Evolutionary conservation across 2,113 vertebrate genomes (phyloP).

Genomic region (Engraulis encrasicolus): DNA sequence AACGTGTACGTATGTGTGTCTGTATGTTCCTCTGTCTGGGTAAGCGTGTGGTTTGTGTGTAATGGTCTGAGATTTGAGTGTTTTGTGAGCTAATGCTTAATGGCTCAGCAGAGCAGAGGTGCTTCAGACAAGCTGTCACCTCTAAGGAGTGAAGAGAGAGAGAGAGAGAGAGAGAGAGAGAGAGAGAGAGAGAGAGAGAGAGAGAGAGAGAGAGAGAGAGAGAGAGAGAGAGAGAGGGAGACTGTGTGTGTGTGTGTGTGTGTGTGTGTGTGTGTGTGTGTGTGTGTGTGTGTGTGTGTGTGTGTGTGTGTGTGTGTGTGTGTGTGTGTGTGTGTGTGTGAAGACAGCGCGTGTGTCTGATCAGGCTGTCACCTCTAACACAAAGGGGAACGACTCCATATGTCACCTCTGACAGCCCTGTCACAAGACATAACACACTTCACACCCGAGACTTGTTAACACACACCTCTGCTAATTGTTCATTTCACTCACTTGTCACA

Average conservation of each 20-base stretch:
- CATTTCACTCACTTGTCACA: not conserved
- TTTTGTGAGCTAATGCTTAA: no score
- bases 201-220: no score
- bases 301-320: slow-evolving; percentile 13
- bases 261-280: not conserved
- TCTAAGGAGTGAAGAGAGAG: no score
- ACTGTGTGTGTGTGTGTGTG: not conserved
- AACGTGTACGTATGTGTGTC: no score
- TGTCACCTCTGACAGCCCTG: not conserved
- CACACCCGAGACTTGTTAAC: not conserved
- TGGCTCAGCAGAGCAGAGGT: no score
- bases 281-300: slow-evolving; percentile 27
- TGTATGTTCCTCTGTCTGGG: no score
- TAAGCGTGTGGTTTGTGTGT: no score
- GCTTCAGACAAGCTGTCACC: no score
- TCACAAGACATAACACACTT: not conserved
- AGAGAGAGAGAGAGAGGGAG: no score
- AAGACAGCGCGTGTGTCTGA: not conserved
- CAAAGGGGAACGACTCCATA: not conserved
- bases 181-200: no score
- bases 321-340: slow-evolving; percentile 12
- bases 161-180: no score
- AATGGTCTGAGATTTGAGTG: no score
- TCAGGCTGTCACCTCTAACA: slow-evolving; percentile 2
- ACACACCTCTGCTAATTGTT: not conserved